Percentiles rank a stretch among this genome's conserved stretches.
phyloP scores from a whole-genome alignment of 2,888 invertebrate species.

The Agelastica alni region DNA sequence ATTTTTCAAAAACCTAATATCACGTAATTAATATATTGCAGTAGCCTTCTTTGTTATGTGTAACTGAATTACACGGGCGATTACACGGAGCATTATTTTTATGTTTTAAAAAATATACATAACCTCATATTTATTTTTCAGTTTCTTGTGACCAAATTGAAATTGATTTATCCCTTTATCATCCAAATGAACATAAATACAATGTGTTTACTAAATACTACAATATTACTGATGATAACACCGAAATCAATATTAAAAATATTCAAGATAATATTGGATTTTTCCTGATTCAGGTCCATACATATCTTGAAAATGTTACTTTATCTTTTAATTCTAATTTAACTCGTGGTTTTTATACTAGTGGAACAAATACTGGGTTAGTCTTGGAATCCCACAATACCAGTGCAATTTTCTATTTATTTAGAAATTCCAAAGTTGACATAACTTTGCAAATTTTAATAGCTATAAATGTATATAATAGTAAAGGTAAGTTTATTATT shows the following conservation, averaged over 20 bases:
- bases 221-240: constrained; percentile 39
- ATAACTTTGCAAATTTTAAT: constrained; percentile 30
- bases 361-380: constrained; percentile 68
- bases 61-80: too few relatives aligned
- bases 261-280: constrained; percentile 60
- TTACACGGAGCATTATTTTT: too few relatives aligned
- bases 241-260: constrained; percentile 52
- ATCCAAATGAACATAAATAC: constrained; percentile 28
- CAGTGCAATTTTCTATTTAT: constrained; percentile 32
- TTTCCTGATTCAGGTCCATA: constrained; percentile 69
- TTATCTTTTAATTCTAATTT: constrained; percentile 56
- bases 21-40: too few relatives aligned
- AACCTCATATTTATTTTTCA: constrained; percentile 24
- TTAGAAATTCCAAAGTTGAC: constrained; percentile 23
- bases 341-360: constrained; percentile 52
- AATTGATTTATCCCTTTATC: constrained; percentile 45
- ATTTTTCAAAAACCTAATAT: too few relatives aligned
- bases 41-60: too few relatives aligned
- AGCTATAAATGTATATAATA: constrained; percentile 36
- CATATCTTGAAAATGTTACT: constrained; percentile 62
- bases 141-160: constrained; percentile 24
- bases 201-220: constrained; percentile 42
- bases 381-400: constrained; percentile 38
- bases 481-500: constrained; percentile 39
- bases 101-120: too few relatives aligned